Conservation (phyloP, 2,113 vertebrate species). For the Cranoglanis bouderius region DNA sequence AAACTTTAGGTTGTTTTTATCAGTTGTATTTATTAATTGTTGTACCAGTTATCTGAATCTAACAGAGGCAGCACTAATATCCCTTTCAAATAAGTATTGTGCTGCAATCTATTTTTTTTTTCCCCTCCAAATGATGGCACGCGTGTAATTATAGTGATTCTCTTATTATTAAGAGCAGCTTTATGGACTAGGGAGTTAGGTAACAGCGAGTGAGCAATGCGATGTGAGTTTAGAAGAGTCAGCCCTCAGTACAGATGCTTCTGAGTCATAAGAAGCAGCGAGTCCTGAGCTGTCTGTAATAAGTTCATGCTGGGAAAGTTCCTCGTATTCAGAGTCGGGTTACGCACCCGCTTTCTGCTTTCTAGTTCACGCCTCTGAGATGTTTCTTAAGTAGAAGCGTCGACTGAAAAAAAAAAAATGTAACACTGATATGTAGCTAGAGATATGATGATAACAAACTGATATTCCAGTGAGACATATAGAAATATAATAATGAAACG, state of each 20-base stretch:
- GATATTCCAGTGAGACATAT: neutral
- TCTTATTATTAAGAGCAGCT: neutral
- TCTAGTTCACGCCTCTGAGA: too few relatives aligned
- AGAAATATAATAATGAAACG: neutral
- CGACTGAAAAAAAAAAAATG: too few relatives aligned
- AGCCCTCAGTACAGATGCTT: conserved; percentile 22
- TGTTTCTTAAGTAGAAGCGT: too few relatives aligned
- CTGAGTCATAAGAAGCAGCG: conserved; percentile 47
- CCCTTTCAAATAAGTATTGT: neutral
- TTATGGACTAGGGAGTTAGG: conserved; percentile 38
- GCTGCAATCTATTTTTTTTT: neutral
- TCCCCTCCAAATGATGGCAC: neutral
- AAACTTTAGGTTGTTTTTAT: neutral
- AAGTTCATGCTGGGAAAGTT: neutral
- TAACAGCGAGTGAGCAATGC: conserved; percentile 47
- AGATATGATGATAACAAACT: too few relatives aligned
- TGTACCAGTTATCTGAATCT: neutral
- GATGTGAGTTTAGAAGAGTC: conserved; percentile 1
- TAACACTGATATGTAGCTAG: neutral
- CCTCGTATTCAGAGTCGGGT: neutral
- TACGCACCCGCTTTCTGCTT: neutral
- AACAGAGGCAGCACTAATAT: neutral
- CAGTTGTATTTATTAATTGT: neutral
- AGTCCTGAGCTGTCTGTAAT: conserved; percentile 40
- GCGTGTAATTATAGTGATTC: conserved; percentile 24